Evolutionary conservation across 1,140 invertebrate species (phyloP), one percentile per base, ranked within the genome.

Genomic region (Pseudomyrmex flavicornis): DNA sequence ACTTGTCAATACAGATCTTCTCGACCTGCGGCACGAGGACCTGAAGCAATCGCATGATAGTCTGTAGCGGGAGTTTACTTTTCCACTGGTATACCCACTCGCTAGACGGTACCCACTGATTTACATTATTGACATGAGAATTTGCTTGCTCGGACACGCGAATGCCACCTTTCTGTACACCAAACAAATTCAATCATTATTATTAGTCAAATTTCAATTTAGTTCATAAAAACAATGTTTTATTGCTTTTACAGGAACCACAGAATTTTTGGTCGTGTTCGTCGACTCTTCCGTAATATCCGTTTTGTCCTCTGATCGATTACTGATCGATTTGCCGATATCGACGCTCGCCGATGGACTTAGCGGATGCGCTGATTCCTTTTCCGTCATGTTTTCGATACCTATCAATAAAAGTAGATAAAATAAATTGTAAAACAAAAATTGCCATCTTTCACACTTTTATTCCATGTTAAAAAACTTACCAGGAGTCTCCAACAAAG

Each of bases 1-100:
- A 99, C 98, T 99, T 99, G 93, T 99, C 99, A 91, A 99, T 99
- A 94, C 99, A 99, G 89, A 99, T 99, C 95, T 99, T 99, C 95
- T 99, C 99, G 10, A 99, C 99, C 95, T 99, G 99, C 65, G 99
- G 99, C 63, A 99, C 99, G 1, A 99, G 95, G 13, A 99, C 99
- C 95, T 99, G 99, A 59, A 99, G 95, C 89, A 99, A 95, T 88
- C 99, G 95, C 99, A 99, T 99, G 83, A 99, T 99, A 46, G 99
- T 99, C 95, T 99, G 99, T 69, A 99, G 94, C 1, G 99, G 99
- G 80, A 99, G 95, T 95, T 99, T 99, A 74, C 96, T 97, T 92
- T 99, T 99, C 99, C 99, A 99, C 7, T 97, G 97, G 85, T 97
- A 96, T 54, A 99, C 98, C 99, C 99, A 99, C 85, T 99, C 98